These are phyloP conservation scores for Sebastes iracundus DNA, from an alignment of 2,797 vertebrate genomes.

Conservation along the genomic window DNA sequence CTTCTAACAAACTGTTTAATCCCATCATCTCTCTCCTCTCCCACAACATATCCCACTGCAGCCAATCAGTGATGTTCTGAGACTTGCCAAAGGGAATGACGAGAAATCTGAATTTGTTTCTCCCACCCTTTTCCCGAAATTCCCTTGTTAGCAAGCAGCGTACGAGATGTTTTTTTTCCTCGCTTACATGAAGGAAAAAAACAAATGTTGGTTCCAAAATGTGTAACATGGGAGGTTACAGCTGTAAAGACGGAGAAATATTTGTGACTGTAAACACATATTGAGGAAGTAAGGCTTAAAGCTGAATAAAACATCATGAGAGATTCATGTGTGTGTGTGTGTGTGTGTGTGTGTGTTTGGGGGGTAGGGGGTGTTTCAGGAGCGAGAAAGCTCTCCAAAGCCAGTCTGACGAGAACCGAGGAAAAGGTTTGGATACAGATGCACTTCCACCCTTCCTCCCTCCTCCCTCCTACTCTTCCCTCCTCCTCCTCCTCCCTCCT, in stretches of 20 bases:
- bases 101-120: constrained; percentile 26
- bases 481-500: constrained; percentile 11
- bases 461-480: background rate
- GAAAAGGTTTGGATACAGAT: constrained; percentile 14
- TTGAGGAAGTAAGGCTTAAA: background rate
- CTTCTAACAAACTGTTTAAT: constrained; percentile 59
- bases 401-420: constrained; percentile 38
- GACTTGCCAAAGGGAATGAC: constrained; percentile 30
- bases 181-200: background rate
- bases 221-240: background rate
- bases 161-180: background rate
- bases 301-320: background rate
- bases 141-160: constrained; percentile 12
- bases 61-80: constrained; percentile 33
- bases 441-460: background rate
- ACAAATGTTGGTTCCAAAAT: background rate
- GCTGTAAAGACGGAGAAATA: background rate
- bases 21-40: constrained; percentile 37
- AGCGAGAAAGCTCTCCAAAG: constrained; percentile 19
- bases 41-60: constrained; percentile 29
- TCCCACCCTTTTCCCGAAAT: constrained; percentile 34
- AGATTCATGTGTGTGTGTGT: constrained; percentile 27
- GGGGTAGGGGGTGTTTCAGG: background rate
- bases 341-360: background rate
- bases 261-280: background rate